These are phyloP conservation scores for Eucera pruinosa DNA, from an alignment of 2,888 invertebrate species.

Conservation along the genomic window DNA sequence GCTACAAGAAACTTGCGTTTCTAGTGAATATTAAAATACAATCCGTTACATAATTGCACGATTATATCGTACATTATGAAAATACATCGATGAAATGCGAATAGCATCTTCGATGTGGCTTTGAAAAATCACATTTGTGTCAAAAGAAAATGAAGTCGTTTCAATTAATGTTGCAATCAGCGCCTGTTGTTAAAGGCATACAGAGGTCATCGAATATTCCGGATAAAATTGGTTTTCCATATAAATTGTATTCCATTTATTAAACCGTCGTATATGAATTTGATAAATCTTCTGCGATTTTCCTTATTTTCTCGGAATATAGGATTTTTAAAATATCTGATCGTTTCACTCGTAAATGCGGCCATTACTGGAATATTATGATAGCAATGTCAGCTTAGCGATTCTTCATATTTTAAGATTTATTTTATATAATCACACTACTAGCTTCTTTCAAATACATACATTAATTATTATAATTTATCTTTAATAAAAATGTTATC, in stretches of 20 bases:
- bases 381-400: too few species aligned
- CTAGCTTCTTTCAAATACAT: too few species aligned
- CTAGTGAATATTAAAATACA: conserved; percentile 18
- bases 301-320: background rate
- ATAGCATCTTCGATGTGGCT: background rate
- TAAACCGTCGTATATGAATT: background rate
- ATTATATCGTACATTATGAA: conserved; percentile 15
- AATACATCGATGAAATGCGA: conserved; percentile 2
- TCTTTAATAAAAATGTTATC: too few species aligned
- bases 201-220: background rate
- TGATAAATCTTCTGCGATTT: background rate
- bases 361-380: too few species aligned
- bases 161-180: background rate
- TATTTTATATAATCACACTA: too few species aligned
- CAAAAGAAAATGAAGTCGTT: background rate
- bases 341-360: too few species aligned
- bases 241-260: background rate
- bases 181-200: background rate
- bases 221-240: background rate
- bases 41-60: conserved; percentile 7
- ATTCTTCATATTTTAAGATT: too few species aligned
- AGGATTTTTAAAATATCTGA: background rate
- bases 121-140: background rate
- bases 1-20: conserved; percentile 26
- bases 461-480: too few species aligned